Conservation (phyloP, 2,888 invertebrate genomes). For the Blastobasis lacticolella region DNA sequence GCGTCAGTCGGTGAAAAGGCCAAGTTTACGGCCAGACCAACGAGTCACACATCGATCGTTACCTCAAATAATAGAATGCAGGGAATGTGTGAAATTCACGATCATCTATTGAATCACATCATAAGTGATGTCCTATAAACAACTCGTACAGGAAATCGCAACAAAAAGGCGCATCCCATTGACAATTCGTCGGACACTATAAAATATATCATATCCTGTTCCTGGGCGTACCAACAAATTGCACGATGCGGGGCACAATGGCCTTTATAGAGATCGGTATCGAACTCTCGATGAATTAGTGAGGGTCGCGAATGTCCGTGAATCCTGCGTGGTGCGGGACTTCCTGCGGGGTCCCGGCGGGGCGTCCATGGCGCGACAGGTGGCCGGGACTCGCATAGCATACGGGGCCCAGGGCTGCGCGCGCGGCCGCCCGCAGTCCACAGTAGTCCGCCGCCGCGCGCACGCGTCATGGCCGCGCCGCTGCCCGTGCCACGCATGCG, state of each 20-base stretch:
- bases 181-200: not conserved
- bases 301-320: slow-evolving; percentile 14
- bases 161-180: not conserved
- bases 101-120: not conserved
- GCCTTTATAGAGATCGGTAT: too few species aligned
- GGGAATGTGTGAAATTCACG: not conserved
- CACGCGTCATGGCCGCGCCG: slow-evolving; percentile 45
- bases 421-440: slow-evolving; percentile 10
- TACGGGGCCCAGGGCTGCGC: slow-evolving; percentile 6
- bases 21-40: not conserved
- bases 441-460: slow-evolving; percentile 28
- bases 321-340: slow-evolving; percentile 6
- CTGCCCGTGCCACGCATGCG: slow-evolving; percentile 58
- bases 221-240: slow-evolving; percentile 3
- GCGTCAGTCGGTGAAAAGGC: slow-evolving; percentile 3
- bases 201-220: slow-evolving; percentile 10
- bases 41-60: not conserved
- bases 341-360: slow-evolving; percentile 2
- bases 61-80: not conserved
- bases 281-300: too few species aligned
- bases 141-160: too few species aligned
- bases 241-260: too few species aligned
- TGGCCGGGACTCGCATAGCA: not conserved
- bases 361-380: slow-evolving; percentile 10
- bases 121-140: not conserved